Conservation (phyloP, 2,888 invertebrate genomes). For the Tetranychus truncatus region DNA sequence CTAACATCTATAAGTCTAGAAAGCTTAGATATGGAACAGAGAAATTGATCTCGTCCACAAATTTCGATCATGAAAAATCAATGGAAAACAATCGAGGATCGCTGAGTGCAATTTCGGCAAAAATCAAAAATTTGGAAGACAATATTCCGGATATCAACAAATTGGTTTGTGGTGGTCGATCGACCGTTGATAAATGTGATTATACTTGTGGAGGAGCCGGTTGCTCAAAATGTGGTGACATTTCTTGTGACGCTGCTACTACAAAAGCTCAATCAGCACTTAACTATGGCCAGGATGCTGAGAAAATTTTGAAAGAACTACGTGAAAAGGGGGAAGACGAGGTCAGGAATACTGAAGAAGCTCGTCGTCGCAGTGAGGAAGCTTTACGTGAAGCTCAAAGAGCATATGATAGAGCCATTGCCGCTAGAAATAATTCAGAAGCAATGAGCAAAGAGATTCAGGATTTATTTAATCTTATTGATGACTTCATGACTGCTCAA, state of each 20-base stretch:
- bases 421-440: constrained; percentile 49
- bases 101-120: constrained; percentile 45
- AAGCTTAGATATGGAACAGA: constrained; percentile 47
- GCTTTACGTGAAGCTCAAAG: constrained; percentile 52
- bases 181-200: constrained; percentile 53
- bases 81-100: constrained; percentile 53
- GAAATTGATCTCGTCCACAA: constrained; percentile 42
- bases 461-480: constrained; percentile 45
- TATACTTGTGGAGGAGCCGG: constrained; percentile 85
- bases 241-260: constrained; percentile 75
- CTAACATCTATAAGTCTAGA: constrained; percentile 41
- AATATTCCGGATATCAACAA: constrained; percentile 68
- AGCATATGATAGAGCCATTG: constrained; percentile 47
- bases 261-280: constrained; percentile 75
- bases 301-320: constrained; percentile 54
- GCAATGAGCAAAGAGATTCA: constrained; percentile 46
- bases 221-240: constrained; percentile 74
- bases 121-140: constrained; percentile 47
- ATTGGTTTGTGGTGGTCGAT: constrained; percentile 60
- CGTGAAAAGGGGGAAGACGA: constrained; percentile 57
- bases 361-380: constrained; percentile 40
- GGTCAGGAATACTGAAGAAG: constrained; percentile 17
- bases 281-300: constrained; percentile 66
- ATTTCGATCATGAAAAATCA: constrained; percentile 44
- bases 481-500: constrained; percentile 48